Evolutionary conservation across 2,113 vertebrate genomes (phyloP).

Genomic region (Lepidothrix coronata): DNA sequence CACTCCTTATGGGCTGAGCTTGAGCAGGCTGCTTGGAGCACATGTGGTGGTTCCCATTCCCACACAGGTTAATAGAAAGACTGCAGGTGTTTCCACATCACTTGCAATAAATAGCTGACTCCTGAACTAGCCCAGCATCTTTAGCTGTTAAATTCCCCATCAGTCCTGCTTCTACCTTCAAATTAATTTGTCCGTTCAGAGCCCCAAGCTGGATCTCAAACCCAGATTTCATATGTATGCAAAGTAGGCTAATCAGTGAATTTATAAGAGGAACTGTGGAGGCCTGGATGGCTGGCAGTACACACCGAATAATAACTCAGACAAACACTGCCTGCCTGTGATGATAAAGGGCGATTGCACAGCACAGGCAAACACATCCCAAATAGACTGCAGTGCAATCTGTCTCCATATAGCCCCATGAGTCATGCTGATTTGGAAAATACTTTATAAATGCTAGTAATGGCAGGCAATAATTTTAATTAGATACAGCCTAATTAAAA

Average conservation of each 20-base stretch:
- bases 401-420: neutral
- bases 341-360: constrained; percentile 18
- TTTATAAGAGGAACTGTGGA: neutral
- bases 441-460: constrained; percentile 19
- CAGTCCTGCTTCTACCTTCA: neutral
- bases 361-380: neutral
- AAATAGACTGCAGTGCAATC: neutral
- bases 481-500: constrained; percentile 61
- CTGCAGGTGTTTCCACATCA: neutral
- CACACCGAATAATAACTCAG: neutral
- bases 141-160: neutral
- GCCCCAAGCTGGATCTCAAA: neutral
- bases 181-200: neutral
- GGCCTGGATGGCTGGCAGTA: neutral
- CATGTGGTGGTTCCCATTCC: neutral
- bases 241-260: neutral
- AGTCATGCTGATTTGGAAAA: constrained; percentile 39
- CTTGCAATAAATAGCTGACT: neutral
- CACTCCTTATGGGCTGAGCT: neutral
- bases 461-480: constrained; percentile 52
- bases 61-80: neutral
- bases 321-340: neutral
- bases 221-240: neutral
- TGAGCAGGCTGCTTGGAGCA: neutral
- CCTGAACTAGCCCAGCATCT: neutral